Conservation (phyloP, 1,140 invertebrate genomes). For the Stegodyphus dumicola region DNA sequence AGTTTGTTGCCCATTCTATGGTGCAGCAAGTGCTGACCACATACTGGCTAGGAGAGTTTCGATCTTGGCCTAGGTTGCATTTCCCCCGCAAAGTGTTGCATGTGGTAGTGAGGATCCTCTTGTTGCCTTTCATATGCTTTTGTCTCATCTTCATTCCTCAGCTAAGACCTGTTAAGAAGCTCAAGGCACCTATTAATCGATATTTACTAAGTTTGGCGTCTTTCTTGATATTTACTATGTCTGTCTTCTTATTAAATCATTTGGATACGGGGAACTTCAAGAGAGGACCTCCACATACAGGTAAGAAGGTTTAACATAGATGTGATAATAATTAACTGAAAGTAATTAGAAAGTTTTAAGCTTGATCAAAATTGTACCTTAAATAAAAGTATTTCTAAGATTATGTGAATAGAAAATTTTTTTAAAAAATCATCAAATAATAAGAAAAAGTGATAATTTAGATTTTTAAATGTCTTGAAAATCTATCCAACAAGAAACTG, state of each 20-base stretch:
- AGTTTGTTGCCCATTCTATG: slow-evolving; percentile 80
- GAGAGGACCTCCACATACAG: slow-evolving; percentile 71
- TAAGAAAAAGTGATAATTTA: too few relatives aligned
- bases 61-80: slow-evolving; percentile 71
- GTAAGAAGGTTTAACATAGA: slow-evolving; percentile 34
- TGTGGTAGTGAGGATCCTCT: background rate
- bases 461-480: too few relatives aligned
- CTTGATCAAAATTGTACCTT: too few relatives aligned
- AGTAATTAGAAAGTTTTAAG: too few relatives aligned
- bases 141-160: slow-evolving; percentile 68
- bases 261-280: slow-evolving; percentile 65
- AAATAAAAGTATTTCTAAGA: too few relatives aligned
- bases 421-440: too few relatives aligned
- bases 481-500: too few relatives aligned
- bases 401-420: too few relatives aligned
- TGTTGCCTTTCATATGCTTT: slow-evolving; percentile 33
- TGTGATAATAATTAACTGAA: too few relatives aligned
- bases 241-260: slow-evolving; percentile 73
- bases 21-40: slow-evolving; percentile 75
- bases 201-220: slow-evolving; percentile 72
- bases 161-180: slow-evolving; percentile 72
- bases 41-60: slow-evolving; percentile 73
- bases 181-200: slow-evolving; percentile 52
- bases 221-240: slow-evolving; percentile 73
- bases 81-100: slow-evolving; percentile 69